Evolutionary conservation across 2,797 vertebrate genomes (phyloP).

Genomic region (Syngnathus rostellatus): DNA sequence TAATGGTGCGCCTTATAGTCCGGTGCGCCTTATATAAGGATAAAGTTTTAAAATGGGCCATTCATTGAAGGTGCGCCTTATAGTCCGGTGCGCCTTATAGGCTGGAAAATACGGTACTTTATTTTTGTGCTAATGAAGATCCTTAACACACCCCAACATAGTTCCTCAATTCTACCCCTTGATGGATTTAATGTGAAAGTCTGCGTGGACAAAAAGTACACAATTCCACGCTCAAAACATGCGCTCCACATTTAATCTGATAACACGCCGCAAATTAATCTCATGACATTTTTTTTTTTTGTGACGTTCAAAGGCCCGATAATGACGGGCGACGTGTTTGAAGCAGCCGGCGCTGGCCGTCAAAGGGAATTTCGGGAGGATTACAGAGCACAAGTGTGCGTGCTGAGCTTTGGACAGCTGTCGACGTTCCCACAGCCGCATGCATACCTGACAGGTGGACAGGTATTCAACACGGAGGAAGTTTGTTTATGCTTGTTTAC

Average conservation of each 20-base stretch:
- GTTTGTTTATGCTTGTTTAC: slow-evolving; percentile 20
- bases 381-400: slow-evolving; percentile 38
- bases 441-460: slow-evolving; percentile 32
- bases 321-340: slow-evolving; percentile 40
- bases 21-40: too few relatives aligned
- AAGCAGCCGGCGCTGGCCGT: slow-evolving; percentile 31
- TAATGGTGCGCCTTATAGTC: too few relatives aligned
- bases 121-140: too few relatives aligned
- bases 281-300: not conserved
- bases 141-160: too few relatives aligned
- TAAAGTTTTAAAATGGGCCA: too few relatives aligned
- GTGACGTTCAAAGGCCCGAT: slow-evolving; percentile 8
- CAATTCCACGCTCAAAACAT: not conserved
- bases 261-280: not conserved
- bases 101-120: too few relatives aligned
- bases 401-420: slow-evolving; percentile 49
- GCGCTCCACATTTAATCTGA: not conserved
- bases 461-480: slow-evolving; percentile 38
- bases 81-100: too few relatives aligned
- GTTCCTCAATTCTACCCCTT: too few relatives aligned
- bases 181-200: too few relatives aligned
- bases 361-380: slow-evolving; percentile 29
- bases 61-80: too few relatives aligned
- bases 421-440: slow-evolving; percentile 40
- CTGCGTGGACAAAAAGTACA: too few relatives aligned